These are phyloP conservation scores for Oreochromis aureus DNA, from an alignment of 2,113 vertebrate species.

Conservation along the genomic window DNA sequence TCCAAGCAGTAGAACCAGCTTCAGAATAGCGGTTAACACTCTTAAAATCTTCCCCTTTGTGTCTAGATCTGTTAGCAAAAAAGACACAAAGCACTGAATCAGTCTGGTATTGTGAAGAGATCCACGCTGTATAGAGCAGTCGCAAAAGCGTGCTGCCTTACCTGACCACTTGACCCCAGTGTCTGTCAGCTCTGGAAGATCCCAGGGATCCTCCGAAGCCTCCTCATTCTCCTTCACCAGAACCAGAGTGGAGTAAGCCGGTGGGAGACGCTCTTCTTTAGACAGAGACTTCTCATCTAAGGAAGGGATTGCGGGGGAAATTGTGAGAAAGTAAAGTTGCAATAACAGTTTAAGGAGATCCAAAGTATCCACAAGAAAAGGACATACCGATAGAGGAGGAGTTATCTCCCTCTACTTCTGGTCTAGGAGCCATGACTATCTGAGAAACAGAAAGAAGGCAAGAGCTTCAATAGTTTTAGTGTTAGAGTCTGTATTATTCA, in stretches of 20 bases:
- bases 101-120: not conserved
- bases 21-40: conserved; percentile 71
- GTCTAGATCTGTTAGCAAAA: conserved; percentile 78
- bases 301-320: not conserved
- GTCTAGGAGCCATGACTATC: conserved; percentile 84
- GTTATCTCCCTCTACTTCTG: conserved; percentile 67
- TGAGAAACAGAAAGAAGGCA: not conserved
- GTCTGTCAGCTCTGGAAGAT: conserved; percentile 79
- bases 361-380: not conserved
- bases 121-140: not conserved
- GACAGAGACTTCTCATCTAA: conserved; percentile 29
- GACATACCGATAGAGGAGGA: conserved; percentile 41
- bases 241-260: conserved; percentile 75
- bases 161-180: conserved; percentile 90
- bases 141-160: conserved; percentile 38
- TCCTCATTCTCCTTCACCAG: conserved; percentile 73
- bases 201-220: conserved; percentile 77
- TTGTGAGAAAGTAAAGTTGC: not conserved
- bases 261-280: conserved; percentile 67
- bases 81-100: conserved; percentile 10
- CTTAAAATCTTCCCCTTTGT: conserved; percentile 78
- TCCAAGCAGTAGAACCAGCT: conserved; percentile 75
- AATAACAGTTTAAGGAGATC: not conserved
- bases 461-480: not conserved
- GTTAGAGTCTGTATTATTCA: not conserved